A percentile compares a stretch with the other conserved stretches of the same genome.
These are phyloP conservation scores for Arge pagana DNA, from an alignment of 2,888 invertebrate genomes.

Conservation along the genomic window DNA sequence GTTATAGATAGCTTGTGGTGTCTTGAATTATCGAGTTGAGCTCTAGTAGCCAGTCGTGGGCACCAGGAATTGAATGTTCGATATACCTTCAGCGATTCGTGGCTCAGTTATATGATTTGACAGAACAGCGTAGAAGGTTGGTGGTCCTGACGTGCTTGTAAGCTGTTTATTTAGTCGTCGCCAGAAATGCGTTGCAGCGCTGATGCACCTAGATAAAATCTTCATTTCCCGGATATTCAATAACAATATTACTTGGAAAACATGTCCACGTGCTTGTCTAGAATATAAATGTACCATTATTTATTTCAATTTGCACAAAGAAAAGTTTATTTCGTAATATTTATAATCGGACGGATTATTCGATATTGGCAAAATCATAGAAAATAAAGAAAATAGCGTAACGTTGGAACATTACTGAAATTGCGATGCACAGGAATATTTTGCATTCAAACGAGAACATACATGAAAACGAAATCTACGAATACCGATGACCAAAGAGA, in stretches of 20 bases:
- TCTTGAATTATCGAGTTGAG: conserved; percentile 6
- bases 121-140: too few species aligned
- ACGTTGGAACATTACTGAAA: background rate
- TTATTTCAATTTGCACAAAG: conserved; percentile 49
- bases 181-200: too few species aligned
- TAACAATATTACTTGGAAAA: too few species aligned
- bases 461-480: background rate
- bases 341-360: too few species aligned
- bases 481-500: background rate
- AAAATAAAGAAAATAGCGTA: background rate
- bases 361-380: background rate
- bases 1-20: conserved; percentile 2
- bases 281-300: background rate
- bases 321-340: conserved; percentile 44
- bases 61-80: conserved; percentile 14
- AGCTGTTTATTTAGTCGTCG: too few species aligned
- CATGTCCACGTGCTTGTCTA: too few species aligned
- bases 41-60: background rate
- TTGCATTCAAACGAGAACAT: too few species aligned
- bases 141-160: too few species aligned
- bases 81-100: background rate
- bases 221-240: too few species aligned
- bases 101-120: too few species aligned
- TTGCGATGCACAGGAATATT: background rate
- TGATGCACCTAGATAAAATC: too few species aligned